A percentile compares a stretch with the other conserved stretches of the same genome.
Conservation (phyloP, 2,797 vertebrate genomes). For the Ptychadena robeensis region DNA sequence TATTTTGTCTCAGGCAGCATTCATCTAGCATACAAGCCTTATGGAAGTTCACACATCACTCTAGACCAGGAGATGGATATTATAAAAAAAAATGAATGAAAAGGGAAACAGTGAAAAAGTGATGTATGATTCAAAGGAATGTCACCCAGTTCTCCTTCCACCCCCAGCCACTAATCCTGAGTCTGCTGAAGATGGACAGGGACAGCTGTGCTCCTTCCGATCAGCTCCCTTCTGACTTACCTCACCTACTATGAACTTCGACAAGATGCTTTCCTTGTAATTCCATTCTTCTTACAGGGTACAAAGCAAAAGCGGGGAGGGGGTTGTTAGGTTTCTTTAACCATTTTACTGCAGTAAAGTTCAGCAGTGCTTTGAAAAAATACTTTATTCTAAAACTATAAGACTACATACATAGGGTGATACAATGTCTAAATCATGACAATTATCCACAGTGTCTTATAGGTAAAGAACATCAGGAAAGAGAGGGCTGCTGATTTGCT, state of each 20-base stretch:
- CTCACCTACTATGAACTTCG: conserved; percentile 56
- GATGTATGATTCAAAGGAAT: conserved; percentile 69
- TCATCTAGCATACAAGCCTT: too few species aligned
- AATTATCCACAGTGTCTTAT: too few species aligned
- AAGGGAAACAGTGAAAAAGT: conserved; percentile 50
- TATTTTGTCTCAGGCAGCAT: too few species aligned
- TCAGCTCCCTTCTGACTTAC: conserved; percentile 56
- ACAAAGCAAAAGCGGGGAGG: neutral
- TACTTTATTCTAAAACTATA: neutral
- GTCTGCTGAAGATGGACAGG: conserved; percentile 64
- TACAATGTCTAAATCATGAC: too few species aligned
- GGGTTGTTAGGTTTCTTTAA: conserved; percentile 12
- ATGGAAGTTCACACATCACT: too few species aligned
- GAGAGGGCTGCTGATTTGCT: too few species aligned
- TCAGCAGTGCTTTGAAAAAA: too few species aligned
- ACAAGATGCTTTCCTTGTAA: conserved; percentile 8
- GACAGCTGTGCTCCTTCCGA: conserved; percentile 71
- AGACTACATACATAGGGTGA: too few species aligned
- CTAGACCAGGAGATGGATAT: neutral
- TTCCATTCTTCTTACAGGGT: conserved; percentile 26
- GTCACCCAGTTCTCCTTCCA: conserved; percentile 52
- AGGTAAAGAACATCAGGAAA: too few species aligned
- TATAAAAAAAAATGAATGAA: conserved; percentile 1
- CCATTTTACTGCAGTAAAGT: neutral
- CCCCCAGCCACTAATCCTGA: conserved; percentile 64